These are phyloP conservation scores for Trachythela sp. DNA, from an alignment of 64 coral and sea anemone species.

Conservation along the genomic window DNA sequence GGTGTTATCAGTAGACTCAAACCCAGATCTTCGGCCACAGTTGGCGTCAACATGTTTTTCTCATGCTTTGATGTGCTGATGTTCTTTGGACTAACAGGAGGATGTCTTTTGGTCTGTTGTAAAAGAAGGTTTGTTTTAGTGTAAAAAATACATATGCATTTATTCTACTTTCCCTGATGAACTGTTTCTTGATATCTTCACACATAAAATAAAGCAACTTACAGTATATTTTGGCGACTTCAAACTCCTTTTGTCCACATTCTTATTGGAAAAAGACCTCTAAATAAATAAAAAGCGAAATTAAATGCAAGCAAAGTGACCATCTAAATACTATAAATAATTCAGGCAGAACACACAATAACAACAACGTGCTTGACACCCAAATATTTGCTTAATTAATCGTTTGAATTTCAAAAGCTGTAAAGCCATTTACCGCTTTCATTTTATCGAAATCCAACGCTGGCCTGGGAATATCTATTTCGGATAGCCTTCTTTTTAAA, in stretches of 20 bases:
- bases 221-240: background rate
- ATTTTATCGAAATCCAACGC: constrained; percentile 22
- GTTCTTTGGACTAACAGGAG: background rate
- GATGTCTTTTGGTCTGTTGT: background rate
- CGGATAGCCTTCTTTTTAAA: constrained; percentile 17
- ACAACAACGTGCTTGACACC: constrained; percentile 11
- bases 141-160: background rate
- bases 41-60: background rate
- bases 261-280: background rate
- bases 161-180: background rate
- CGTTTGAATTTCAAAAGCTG: background rate
- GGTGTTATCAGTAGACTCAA: background rate
- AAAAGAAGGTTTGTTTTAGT: background rate
- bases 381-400: background rate
- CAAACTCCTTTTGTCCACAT: background rate
- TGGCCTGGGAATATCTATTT: constrained; percentile 10
- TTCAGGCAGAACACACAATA: background rate
- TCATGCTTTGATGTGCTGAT: background rate
- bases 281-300: background rate
- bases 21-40: background rate
- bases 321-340: background rate
- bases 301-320: background rate
- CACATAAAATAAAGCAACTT: background rate
- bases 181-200: background rate
- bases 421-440: constrained; percentile 1